These are phyloP conservation scores for Prosapia bicincta DNA, from an alignment of 2,888 invertebrate genomes.

Conservation along the genomic window DNA sequence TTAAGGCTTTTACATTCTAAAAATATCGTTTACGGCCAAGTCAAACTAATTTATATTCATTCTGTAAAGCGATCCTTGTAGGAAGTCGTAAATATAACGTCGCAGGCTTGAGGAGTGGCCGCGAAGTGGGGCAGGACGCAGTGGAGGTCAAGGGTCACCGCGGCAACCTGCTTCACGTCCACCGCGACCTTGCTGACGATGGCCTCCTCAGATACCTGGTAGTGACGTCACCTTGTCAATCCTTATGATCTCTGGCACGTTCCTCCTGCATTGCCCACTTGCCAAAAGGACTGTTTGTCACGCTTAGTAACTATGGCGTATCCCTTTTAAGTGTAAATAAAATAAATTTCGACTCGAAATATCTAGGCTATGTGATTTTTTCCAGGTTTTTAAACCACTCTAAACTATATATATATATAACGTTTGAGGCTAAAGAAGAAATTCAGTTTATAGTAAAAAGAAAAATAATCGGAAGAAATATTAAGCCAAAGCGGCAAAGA, in stretches of 20 bases:
- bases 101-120: not conserved
- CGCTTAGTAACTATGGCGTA: too few relatives aligned
- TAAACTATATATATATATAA: too few relatives aligned
- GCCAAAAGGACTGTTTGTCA: too few relatives aligned
- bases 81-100: not conserved
- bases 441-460: too few relatives aligned
- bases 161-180: slow-evolving; percentile 2
- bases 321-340: too few relatives aligned
- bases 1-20: not conserved
- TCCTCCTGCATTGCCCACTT: not conserved
- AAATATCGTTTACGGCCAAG: not conserved
- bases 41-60: not conserved
- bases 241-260: not conserved
- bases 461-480: too few relatives aligned
- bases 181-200: not conserved
- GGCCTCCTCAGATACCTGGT: not conserved
- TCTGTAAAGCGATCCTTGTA: not conserved
- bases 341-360: too few relatives aligned
- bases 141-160: not conserved
- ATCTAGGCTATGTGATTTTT: too few relatives aligned
- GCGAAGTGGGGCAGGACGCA: not conserved
- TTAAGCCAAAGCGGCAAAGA: too few relatives aligned
- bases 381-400: too few relatives aligned
- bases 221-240: not conserved
- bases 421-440: too few relatives aligned